A percentile compares a stretch with the other conserved stretches of the same genome.
phyloP scores from a whole-genome alignment of 2,113 vertebrate genomes.

The Bucco capensis region DNA sequence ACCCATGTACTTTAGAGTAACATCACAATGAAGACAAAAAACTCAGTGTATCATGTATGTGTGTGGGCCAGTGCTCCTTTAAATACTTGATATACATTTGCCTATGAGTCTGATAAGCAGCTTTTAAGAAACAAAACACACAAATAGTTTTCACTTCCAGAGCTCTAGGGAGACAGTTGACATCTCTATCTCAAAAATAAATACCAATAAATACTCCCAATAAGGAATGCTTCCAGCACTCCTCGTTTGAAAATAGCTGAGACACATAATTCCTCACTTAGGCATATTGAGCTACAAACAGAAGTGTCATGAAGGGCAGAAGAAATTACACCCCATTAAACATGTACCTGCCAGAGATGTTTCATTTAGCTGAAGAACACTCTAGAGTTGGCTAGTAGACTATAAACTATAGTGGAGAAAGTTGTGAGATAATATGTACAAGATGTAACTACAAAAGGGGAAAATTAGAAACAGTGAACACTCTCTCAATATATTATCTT shows the following conservation, averaged over 20 bases:
- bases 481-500: background rate
- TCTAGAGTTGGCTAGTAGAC: background rate
- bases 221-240: background rate
- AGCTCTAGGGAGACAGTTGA: background rate
- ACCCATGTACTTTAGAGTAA: background rate
- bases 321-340: background rate
- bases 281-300: background rate
- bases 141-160: background rate
- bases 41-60: background rate
- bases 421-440: background rate
- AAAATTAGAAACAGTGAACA: background rate
- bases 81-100: background rate
- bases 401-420: background rate
- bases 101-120: background rate
- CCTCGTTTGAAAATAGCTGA: background rate
- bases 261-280: background rate
- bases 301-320: background rate
- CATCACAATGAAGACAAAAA: background rate
- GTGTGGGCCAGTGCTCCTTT: background rate
- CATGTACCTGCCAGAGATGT: background rate
- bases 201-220: background rate
- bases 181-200: background rate
- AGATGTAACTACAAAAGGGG: background rate
- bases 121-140: background rate
- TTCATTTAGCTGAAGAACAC: background rate